These are phyloP conservation scores for Oenanthe oenanthe DNA, from an alignment of 2,113 vertebrate genomes.

Conservation along the genomic window DNA sequence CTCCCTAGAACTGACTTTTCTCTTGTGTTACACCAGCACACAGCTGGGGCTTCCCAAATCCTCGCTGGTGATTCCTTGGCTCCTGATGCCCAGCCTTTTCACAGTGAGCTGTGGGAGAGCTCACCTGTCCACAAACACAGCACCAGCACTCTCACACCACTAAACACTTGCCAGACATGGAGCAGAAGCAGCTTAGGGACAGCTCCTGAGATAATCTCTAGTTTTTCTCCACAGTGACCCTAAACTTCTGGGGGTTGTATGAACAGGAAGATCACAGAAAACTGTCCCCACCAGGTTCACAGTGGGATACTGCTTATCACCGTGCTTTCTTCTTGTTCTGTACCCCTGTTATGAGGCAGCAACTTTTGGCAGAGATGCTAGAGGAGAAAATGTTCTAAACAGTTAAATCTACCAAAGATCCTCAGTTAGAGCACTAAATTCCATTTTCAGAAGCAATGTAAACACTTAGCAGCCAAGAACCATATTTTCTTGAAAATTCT, in stretches of 20 bases:
- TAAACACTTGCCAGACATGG: fast-evolving
- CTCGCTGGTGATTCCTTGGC: neutral
- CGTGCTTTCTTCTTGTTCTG: neutral
- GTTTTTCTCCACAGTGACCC: neutral
- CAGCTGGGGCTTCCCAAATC: neutral
- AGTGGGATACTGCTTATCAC: neutral
- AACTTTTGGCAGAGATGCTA: neutral
- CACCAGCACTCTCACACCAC: neutral
- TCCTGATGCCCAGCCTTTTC: neutral
- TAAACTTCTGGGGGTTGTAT: neutral
- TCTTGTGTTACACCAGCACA: neutral
- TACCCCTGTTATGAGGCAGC: fast-evolving
- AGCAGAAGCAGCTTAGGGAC: neutral
- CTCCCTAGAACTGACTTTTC: neutral
- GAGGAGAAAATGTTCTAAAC: neutral
- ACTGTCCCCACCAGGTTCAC: neutral
- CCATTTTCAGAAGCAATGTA: conserved; percentile 20
- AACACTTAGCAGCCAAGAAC: conserved; percentile 2
- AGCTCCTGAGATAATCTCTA: neutral
- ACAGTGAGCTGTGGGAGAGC: neutral
- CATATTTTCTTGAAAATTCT: conserved; percentile 36
- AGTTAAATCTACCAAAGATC: neutral
- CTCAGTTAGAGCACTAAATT: conserved; percentile 1
- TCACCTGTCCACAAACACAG: neutral
- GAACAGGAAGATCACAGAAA: neutral